Evolutionary conservation across 1,140 invertebrate species (phyloP).

Genomic region (Pseudachorutes palmiensis): DNA sequence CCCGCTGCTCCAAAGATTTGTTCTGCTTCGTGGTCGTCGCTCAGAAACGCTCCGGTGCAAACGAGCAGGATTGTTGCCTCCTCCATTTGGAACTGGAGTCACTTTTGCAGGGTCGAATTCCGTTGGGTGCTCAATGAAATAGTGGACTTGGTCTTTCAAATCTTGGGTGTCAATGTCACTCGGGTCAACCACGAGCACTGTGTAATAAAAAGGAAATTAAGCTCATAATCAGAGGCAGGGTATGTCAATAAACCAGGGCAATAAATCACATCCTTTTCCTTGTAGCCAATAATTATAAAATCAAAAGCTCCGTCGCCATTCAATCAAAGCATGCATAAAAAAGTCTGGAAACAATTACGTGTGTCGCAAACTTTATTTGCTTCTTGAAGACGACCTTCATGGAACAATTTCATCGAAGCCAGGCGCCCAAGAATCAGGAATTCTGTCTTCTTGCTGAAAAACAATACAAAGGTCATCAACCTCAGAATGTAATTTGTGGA

Average conservation of each 20-base stretch:
- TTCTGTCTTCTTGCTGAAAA: conserved; percentile 9
- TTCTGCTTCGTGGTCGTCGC: neutral
- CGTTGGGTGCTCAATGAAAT: neutral
- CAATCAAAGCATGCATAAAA: neutral
- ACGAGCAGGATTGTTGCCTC: neutral
- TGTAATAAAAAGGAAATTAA: neutral
- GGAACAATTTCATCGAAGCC: neutral
- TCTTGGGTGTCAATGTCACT: conserved; percentile 1
- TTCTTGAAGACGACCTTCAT: conserved; percentile 5
- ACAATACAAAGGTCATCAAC: neutral
- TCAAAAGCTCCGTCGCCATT: neutral
- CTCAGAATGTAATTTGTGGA: neutral
- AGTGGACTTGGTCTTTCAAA: neutral
- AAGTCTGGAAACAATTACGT: neutral
- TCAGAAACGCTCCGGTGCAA: neutral
- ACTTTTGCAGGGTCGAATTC: neutral
- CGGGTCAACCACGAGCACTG: neutral
- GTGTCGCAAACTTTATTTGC: neutral
- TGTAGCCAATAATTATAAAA: neutral
- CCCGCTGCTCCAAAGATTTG: neutral
- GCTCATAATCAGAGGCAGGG: neutral
- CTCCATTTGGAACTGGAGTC: neutral
- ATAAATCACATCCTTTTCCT: conserved; percentile 2
- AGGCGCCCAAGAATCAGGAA: neutral
- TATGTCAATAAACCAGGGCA: neutral